phyloP scores from a whole-genome alignment of 2,113 vertebrate genomes.

The Gnathonemus longibarbis region DNA sequence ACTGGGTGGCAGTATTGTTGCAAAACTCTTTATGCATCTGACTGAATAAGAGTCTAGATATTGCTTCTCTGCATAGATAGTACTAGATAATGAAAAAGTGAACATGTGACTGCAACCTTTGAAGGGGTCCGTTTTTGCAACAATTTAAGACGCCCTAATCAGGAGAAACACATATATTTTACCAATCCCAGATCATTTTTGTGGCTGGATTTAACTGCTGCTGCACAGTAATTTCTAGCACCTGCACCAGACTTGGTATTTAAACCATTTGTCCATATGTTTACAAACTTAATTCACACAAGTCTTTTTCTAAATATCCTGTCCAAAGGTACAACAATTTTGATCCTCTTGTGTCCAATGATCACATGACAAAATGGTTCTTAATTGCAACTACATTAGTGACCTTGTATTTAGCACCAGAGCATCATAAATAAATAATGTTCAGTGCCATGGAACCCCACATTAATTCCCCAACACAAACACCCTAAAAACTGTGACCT shows the following conservation, averaged over 20 bases:
- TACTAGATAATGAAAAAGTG: neutral
- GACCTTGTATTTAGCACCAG: neutral
- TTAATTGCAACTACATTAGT: neutral
- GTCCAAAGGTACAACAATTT: neutral
- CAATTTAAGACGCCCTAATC: neutral
- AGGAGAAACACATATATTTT: neutral
- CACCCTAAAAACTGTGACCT: neutral
- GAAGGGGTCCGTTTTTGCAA: neutral
- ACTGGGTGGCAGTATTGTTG: slow-evolving; percentile 6
- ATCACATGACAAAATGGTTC: neutral
- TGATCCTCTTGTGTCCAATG: neutral
- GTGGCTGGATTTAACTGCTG: neutral
- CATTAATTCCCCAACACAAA: neutral
- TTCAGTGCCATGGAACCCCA: neutral
- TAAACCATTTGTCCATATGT: neutral
- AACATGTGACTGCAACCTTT: neutral
- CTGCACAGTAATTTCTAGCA: neutral
- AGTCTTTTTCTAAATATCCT: neutral
- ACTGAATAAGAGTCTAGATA: neutral
- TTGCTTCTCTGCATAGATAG: neutral
- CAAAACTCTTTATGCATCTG: neutral
- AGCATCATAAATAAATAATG: neutral
- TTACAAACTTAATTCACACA: neutral
- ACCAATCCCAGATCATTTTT: neutral
- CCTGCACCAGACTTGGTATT: neutral